A percentile compares a stretch with the other conserved stretches of the same genome.
Conservation (phyloP, 1,140 invertebrate genomes). For the Nasonia longicornis region DNA sequence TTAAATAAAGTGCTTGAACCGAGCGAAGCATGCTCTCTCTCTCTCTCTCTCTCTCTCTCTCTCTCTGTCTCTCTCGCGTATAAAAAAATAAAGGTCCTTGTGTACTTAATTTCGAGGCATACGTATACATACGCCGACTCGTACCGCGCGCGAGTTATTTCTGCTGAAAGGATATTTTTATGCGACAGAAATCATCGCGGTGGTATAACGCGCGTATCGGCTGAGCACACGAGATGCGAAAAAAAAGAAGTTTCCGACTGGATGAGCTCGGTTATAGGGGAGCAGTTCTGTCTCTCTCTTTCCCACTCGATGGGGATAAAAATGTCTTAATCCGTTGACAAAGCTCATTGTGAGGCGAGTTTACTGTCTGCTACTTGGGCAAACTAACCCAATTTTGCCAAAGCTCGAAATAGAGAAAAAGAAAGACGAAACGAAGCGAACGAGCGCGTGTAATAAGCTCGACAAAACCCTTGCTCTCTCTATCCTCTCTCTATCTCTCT, state of each 20-base stretch:
- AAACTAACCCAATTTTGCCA: slow-evolving; percentile 41
- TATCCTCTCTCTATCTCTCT: too few relatives aligned
- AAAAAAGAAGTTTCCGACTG: not conserved
- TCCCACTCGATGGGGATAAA: not conserved
- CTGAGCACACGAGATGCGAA: not conserved
- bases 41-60: too few relatives aligned
- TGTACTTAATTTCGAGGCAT: not conserved
- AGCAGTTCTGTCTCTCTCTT: not conserved
- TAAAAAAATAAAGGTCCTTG: not conserved
- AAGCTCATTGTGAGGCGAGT: slow-evolving; percentile 4
- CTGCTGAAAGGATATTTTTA: not conserved
- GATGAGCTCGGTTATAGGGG: not conserved
- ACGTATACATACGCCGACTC: not conserved
- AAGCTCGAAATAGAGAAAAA: not conserved
- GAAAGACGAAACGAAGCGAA: slow-evolving; percentile 4
- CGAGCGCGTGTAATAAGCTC: slow-evolving; percentile 45
- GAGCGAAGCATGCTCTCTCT: not conserved
- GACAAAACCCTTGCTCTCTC: slow-evolving; percentile 24
- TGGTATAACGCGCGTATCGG: not conserved
- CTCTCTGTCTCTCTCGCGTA: not conserved
- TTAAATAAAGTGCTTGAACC: slow-evolving; percentile 30
- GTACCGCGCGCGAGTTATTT: not conserved
- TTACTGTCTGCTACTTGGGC: slow-evolving; percentile 6
- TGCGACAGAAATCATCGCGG: not conserved
- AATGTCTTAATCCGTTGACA: slow-evolving; percentile 17